Conservation (phyloP, 2,113 vertebrate species). For the Gorsachius goisagi region DNA sequence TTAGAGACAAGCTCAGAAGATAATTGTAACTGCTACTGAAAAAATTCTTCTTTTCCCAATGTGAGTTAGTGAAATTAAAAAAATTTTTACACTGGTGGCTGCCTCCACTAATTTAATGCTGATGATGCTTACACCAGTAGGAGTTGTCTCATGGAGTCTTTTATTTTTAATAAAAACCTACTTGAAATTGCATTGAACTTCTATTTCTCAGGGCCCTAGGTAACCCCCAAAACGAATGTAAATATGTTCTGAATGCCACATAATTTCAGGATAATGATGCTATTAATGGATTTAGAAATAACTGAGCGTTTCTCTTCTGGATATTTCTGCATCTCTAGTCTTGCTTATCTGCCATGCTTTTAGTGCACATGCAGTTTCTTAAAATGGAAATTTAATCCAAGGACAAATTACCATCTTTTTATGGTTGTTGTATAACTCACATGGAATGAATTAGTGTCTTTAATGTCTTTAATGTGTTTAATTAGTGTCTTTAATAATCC, state of each 20-base stretch:
- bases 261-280: background rate
- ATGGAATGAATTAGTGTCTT: background rate
- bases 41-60: background rate
- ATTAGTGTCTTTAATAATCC: background rate
- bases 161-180: background rate
- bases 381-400: background rate
- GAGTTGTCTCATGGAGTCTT: background rate
- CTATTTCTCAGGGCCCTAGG: background rate
- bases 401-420: background rate
- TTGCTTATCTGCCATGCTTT: background rate
- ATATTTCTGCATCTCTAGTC: background rate
- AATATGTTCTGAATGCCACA: background rate
- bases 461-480: background rate
- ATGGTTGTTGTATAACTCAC: background rate
- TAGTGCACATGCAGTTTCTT: background rate
- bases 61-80: background rate
- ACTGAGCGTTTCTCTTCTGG: background rate
- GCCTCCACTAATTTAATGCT: background rate
- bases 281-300: conserved; percentile 13
- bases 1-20: background rate
- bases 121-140: background rate
- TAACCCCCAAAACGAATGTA: background rate
- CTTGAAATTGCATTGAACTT: background rate
- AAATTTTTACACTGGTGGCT: background rate
- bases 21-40: background rate